A percentile compares a stretch with the other conserved stretches of the same genome.
Evolutionary conservation across 2,888 invertebrate species (phyloP).

Genomic region (Ephialtes manifestator): DNA sequence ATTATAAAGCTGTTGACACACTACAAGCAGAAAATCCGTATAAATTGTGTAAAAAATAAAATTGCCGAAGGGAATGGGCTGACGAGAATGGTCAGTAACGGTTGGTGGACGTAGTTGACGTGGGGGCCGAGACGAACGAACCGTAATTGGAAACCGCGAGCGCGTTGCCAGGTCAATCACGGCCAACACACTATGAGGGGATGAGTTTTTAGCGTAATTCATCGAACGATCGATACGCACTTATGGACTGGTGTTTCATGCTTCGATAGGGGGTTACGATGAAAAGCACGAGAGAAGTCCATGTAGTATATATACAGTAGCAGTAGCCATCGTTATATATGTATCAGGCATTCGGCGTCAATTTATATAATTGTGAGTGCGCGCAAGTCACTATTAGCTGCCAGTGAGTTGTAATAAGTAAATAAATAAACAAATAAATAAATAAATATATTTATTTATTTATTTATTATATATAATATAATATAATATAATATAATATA

Average conservation of each 20-base stretch:
- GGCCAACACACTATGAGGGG: constrained; percentile 67
- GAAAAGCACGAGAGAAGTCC: constrained; percentile 7
- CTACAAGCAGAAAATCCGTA: constrained; percentile 49
- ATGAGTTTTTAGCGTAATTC: constrained; percentile 77
- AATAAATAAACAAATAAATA: no score
- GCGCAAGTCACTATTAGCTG: no score
- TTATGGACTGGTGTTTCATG: constrained; percentile 45
- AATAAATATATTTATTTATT: no score
- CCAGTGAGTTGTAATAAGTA: no score
- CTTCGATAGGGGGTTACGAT: constrained; percentile 28
- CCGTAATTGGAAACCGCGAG: constrained; percentile 79
- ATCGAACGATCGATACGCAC: constrained; percentile 70
- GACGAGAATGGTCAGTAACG: constrained; percentile 28
- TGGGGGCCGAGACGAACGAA: constrained; percentile 32
- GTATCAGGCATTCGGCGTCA: neutral
- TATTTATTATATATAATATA: no score
- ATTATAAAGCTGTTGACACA: constrained; percentile 8
- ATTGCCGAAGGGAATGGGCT: constrained; percentile 40
- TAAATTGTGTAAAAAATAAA: constrained; percentile 56
- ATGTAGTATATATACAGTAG: neutral
- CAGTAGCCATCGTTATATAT: neutral
- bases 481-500: no score
- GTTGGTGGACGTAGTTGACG: constrained; percentile 9
- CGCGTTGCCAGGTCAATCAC: constrained; percentile 77
- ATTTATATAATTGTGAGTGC: no score